phyloP scores from a whole-genome alignment of 2,888 invertebrate genomes.

The Ophion ellenae region DNA sequence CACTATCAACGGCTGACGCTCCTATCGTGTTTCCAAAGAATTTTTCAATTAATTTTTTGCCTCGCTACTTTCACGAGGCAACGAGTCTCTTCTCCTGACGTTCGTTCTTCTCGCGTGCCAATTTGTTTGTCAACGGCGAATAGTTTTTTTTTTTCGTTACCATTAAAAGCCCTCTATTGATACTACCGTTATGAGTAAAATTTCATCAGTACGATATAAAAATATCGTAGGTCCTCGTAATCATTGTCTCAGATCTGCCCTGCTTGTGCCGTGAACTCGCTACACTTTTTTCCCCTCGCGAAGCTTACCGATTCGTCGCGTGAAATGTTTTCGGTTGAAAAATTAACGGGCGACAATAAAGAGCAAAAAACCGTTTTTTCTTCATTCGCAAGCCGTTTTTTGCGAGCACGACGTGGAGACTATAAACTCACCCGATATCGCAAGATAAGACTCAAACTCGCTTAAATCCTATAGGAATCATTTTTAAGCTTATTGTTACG shows the following conservation, averaged over 20 bases:
- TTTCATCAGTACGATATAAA: not conserved
- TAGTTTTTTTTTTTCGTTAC: not conserved
- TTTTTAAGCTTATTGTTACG: constrained; percentile 53
- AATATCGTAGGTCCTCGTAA: not conserved
- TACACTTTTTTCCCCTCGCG: not conserved
- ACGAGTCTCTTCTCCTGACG: not conserved
- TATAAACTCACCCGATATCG: constrained; percentile 25
- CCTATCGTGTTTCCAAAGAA: not conserved
- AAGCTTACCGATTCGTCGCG: not conserved
- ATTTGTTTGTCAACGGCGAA: not conserved
- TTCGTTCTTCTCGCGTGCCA: not conserved
- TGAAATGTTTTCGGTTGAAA: not conserved
- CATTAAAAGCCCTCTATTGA: not conserved
- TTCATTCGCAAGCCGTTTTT: not conserved
- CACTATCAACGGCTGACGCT: not conserved
- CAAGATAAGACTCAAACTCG: constrained; percentile 38
- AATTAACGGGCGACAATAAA: no score
- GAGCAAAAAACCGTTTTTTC: not conserved
- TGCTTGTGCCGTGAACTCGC: not conserved
- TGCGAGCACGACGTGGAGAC: not conserved
- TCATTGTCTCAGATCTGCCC: not conserved
- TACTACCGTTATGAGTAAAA: not conserved
- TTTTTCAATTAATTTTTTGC: not conserved
- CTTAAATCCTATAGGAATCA: constrained; percentile 47
- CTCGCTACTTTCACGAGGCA: not conserved